Conservation (phyloP, 2,888 invertebrate species). For the Mythimna impura region DNA sequence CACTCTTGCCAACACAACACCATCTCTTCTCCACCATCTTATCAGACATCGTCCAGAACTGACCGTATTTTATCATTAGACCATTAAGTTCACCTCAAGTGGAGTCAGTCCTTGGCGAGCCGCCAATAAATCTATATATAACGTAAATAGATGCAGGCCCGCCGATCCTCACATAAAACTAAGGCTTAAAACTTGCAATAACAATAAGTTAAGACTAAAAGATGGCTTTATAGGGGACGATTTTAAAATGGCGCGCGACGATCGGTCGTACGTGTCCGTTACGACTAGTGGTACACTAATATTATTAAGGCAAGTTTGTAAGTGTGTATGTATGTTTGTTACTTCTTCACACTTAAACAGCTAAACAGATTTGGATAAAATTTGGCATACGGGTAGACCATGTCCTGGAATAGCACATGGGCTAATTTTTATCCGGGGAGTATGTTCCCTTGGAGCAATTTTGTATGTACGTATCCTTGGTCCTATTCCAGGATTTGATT, state of each 20-base stretch:
- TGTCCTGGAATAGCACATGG: too few relatives aligned
- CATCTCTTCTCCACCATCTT: constrained; percentile 35
- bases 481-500: too few relatives aligned
- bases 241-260: constrained; percentile 31
- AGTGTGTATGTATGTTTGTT: too few relatives aligned
- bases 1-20: background rate
- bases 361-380: too few relatives aligned
- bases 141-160: constrained; percentile 80
- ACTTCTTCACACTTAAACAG: too few relatives aligned
- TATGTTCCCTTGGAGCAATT: too few relatives aligned
- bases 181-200: constrained; percentile 89
- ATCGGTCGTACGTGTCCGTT: background rate
- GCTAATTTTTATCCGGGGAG: too few relatives aligned
- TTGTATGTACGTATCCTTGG: too few relatives aligned
- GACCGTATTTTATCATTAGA: constrained; percentile 62
- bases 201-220: constrained; percentile 90
- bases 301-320: too few relatives aligned
- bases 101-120: constrained; percentile 71
- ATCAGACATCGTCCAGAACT: constrained; percentile 41
- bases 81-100: constrained; percentile 44
- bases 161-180: constrained; percentile 87
- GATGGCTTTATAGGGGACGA: constrained; percentile 73
- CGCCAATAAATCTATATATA: constrained; percentile 80
- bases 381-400: too few relatives aligned
- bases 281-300: background rate